Percentiles rank a stretch among this genome's conserved stretches.
Conservation (phyloP, 2,797 vertebrate species). For the Onychomys leucogaster region DNA sequence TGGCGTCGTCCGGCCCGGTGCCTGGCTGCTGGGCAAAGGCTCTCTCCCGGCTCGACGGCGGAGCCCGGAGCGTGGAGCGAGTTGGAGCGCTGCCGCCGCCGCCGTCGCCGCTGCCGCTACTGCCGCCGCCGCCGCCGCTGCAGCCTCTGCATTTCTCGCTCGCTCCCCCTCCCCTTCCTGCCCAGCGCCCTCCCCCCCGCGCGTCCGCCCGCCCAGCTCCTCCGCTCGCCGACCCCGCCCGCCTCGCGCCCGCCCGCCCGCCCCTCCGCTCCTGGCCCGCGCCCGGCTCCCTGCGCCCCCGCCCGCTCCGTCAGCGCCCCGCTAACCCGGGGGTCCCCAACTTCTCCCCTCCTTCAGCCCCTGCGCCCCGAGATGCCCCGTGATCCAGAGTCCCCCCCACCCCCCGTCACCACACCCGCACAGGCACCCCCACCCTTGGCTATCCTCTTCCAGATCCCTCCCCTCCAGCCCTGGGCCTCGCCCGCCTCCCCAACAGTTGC, state of each 20-base stretch:
- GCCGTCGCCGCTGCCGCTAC: constrained; percentile 86
- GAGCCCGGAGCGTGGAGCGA: constrained; percentile 86
- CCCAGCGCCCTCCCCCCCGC: constrained; percentile 80
- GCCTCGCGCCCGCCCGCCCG: constrained; percentile 74
- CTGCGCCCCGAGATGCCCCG: background rate
- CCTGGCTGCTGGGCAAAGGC: constrained; percentile 78
- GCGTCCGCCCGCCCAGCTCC: constrained; percentile 74
- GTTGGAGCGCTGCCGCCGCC: constrained; percentile 89
- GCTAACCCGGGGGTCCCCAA: background rate
- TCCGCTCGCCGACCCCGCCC: constrained; percentile 81
- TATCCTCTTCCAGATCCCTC: constrained; percentile 60
- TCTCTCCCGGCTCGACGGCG: constrained; percentile 89
- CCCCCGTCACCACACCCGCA: background rate
- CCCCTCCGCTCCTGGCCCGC: background rate
- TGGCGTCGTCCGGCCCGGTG: constrained; percentile 78
- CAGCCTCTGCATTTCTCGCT: constrained; percentile 89
- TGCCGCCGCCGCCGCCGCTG: constrained; percentile 86
- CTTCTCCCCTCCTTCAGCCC: background rate
- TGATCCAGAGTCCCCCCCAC: background rate
- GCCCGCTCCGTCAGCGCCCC: background rate
- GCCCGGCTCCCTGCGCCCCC: background rate
- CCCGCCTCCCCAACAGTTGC: constrained; percentile 19
- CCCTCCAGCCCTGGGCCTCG: background rate
- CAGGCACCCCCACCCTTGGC: constrained; percentile 55
- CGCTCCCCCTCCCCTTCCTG: constrained; percentile 85